Percentiles rank a stretch among this genome's conserved stretches.
phyloP scores from a whole-genome alignment of 1,140 invertebrate genomes.

The Micrasema minimum region DNA sequence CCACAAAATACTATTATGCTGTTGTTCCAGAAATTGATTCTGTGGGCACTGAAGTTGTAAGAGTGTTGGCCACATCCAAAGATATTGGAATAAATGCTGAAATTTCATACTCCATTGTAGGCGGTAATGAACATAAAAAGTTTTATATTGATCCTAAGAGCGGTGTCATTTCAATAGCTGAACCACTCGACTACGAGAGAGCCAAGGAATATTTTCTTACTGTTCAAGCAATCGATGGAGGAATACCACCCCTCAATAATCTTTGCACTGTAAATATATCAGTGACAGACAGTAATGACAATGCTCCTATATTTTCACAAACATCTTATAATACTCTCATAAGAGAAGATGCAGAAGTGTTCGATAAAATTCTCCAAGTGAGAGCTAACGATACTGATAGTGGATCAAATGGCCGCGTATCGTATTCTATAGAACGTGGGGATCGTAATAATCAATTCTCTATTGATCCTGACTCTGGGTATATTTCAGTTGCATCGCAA shows the following conservation, averaged over 20 bases:
- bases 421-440: conserved; percentile 83
- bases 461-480: conserved; percentile 82
- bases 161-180: conserved; percentile 80
- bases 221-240: conserved; percentile 89
- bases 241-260: conserved; percentile 84
- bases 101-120: conserved; percentile 89
- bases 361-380: conserved; percentile 78
- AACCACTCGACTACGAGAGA: conserved; percentile 86
- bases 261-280: conserved; percentile 89
- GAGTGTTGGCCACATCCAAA: conserved; percentile 89
- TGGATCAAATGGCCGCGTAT: conserved; percentile 79
- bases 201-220: conserved; percentile 89
- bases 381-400: conserved; percentile 85
- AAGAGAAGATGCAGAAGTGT: conserved; percentile 79
- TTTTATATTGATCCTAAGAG: conserved; percentile 80
- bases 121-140: conserved; percentile 88
- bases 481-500: conserved; percentile 77
- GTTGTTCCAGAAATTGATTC: conserved; percentile 79
- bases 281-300: conserved; percentile 90
- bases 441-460: conserved; percentile 82
- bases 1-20: conserved; percentile 79
- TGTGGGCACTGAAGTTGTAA: conserved; percentile 80
- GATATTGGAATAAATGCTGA: conserved; percentile 94
- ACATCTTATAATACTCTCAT: conserved; percentile 82
- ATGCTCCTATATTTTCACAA: conserved; percentile 85